A percentile compares a stretch with the other conserved stretches of the same genome.
These are phyloP conservation scores for Tenualosa thibaudeaui DNA, from an alignment of 2,797 vertebrate genomes.

Conservation along the genomic window DNA sequence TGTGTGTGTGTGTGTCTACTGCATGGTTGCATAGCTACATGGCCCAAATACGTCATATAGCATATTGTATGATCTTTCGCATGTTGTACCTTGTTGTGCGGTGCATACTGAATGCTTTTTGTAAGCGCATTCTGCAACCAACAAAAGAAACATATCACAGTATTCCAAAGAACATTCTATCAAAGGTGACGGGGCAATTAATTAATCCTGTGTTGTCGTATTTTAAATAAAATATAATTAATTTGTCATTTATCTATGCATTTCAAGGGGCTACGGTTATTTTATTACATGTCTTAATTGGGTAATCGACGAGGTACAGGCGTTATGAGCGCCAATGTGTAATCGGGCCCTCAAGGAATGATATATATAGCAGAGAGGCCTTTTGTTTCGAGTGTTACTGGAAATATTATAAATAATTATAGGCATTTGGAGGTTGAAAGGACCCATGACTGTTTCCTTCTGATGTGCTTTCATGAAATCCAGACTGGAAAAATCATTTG, in stretches of 20 bases:
- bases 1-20: background rate
- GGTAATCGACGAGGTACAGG: slow-evolving; percentile 39
- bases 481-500: slow-evolving; percentile 74
- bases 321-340: slow-evolving; percentile 44
- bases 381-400: slow-evolving; percentile 73
- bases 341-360: slow-evolving; percentile 53
- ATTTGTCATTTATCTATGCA: slow-evolving; percentile 53
- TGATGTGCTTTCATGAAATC: slow-evolving; percentile 62
- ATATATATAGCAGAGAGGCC: slow-evolving; percentile 49
- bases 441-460: slow-evolving; percentile 61
- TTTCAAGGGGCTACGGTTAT: slow-evolving; percentile 37
- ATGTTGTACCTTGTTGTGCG: background rate
- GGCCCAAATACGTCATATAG: background rate
- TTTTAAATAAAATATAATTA: slow-evolving; percentile 47
- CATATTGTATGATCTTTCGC: background rate
- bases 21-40: background rate
- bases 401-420: slow-evolving; percentile 78
- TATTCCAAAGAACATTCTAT: background rate
- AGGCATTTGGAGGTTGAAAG: slow-evolving; percentile 74
- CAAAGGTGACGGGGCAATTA: slow-evolving; percentile 50
- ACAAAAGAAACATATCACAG: slow-evolving; percentile 1
- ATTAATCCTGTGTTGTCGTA: slow-evolving; percentile 27
- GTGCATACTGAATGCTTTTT: background rate
- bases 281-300: slow-evolving; percentile 47
- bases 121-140: background rate